phyloP scores from a whole-genome alignment of 2,888 invertebrate species.

The Junonia oenone region DNA sequence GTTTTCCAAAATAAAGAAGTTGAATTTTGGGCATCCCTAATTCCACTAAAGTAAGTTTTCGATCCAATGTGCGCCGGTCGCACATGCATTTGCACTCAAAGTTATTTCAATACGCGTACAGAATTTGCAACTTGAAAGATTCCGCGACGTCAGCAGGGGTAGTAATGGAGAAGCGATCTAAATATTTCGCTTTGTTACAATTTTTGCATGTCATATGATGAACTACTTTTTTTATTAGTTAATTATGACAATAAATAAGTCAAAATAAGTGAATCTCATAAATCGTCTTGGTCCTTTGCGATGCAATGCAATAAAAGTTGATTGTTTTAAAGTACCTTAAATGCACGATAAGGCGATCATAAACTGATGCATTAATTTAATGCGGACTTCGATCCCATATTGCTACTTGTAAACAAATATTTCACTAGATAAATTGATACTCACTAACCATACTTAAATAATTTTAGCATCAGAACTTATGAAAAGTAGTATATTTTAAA shows the following conservation, averaged over 20 bases:
- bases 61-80: too few relatives aligned
- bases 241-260: not conserved
- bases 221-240: not conserved
- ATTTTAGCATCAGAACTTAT: not conserved
- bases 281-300: slow-evolving; percentile 22
- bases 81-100: slow-evolving; percentile 55
- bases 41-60: too few relatives aligned
- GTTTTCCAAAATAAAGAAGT: too few relatives aligned
- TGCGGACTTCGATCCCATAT: slow-evolving; percentile 32
- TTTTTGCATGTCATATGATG: not conserved
- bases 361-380: slow-evolving; percentile 35
- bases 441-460: not conserved
- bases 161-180: slow-evolving; percentile 29
- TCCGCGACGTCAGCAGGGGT: slow-evolving; percentile 42
- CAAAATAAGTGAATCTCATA: not conserved
- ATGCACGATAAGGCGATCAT: slow-evolving; percentile 26
- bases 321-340: slow-evolving; percentile 18
- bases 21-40: too few relatives aligned
- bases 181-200: not conserved
- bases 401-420: slow-evolving; percentile 12
- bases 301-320: slow-evolving; percentile 5
- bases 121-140: slow-evolving; percentile 68
- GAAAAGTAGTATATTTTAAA: too few relatives aligned
- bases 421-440: not conserved
- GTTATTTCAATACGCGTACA: slow-evolving; percentile 70